Evolutionary conservation across 1,140 invertebrate species (phyloP), one percentile per base, ranked within the genome.

Genomic region (Listronotus bonariensis): DNA sequence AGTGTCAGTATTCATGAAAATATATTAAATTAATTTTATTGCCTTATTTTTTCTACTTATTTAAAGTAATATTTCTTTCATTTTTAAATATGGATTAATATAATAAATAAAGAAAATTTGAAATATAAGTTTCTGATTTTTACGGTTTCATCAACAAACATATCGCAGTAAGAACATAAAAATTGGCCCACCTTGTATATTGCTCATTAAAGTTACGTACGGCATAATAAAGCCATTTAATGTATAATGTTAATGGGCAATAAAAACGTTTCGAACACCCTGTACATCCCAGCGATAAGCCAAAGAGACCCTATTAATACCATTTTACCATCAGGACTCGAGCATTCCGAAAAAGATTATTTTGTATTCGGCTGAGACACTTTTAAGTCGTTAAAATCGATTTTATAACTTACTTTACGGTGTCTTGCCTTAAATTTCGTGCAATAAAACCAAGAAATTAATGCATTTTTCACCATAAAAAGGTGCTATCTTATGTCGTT

Each of bases 361-460:
- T 57, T 65, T 55, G 62, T 65, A 65, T 56, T 65, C 45, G 62
- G 8, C 41, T 65, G 62, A 65, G 62, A 65, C 62, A 65, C 62
- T 65, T 65, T 65, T 55, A 8, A 53, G 38, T 65, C 62, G 62
- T 65, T 65, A 65, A 36, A 65, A 65, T 57, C 62, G 62, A 56
- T 65, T 65, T 65, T 65, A 65, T 65, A 65, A 65, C 62, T 65
- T 65, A 65, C 62, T 65, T 65, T 65, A 65, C 62, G 62, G 52
- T 42, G 46, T 48, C 42, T 48, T 55, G 62, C 42, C 46, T 55
- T 46, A 57, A 65, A 56, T 48, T 65, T 57, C 17, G 45, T 7
- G 53, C 62, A 65, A 65, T 65, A 65, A 65, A 65, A 65, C 41
- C 62, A 65, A 65, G 62, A 65, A 65, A 57, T 65, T 65, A 65